A percentile compares a stretch with the other conserved stretches of the same genome.
phyloP scores from a whole-genome alignment of 1,140 invertebrate species.

The Aphaenogaster ashmeadi region DNA sequence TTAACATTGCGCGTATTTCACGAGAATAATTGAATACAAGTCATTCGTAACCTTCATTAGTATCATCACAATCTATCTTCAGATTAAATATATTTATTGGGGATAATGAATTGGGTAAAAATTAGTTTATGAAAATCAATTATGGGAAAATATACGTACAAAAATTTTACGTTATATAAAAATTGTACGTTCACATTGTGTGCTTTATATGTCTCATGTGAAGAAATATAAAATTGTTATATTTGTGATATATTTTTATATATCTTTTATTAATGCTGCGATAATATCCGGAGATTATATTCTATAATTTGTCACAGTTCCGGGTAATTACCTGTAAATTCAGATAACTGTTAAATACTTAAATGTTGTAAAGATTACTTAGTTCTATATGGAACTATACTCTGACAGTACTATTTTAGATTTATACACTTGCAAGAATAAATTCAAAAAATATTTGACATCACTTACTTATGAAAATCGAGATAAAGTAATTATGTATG shows the following conservation, averaged over 20 bases:
- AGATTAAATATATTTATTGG: not conserved
- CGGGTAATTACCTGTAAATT: not conserved
- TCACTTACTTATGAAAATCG: not conserved
- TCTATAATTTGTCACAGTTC: not conserved
- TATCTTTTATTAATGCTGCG: too few relatives aligned
- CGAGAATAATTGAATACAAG: constrained; percentile 38
- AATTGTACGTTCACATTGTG: too few relatives aligned
- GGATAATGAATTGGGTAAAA: not conserved
- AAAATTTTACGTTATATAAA: too few relatives aligned
- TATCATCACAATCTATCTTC: not conserved
- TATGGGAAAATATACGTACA: too few relatives aligned
- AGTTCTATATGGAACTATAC: not conserved
- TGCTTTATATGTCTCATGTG: too few relatives aligned
- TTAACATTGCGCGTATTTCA: not conserved
- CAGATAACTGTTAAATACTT: not conserved
- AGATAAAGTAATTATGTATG: not conserved
- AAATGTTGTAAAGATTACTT: too few relatives aligned
- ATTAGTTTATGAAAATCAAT: not conserved
- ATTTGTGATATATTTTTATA: not conserved
- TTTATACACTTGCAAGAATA: not conserved
- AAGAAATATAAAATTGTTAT: not conserved
- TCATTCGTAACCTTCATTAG: constrained; percentile 1
- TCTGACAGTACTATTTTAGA: not conserved
- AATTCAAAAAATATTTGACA: not conserved
- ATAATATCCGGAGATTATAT: too few relatives aligned